Evolutionary conservation across 2,797 vertebrate species (phyloP).

Genomic region (Rhinophrynus dorsalis): DNA sequence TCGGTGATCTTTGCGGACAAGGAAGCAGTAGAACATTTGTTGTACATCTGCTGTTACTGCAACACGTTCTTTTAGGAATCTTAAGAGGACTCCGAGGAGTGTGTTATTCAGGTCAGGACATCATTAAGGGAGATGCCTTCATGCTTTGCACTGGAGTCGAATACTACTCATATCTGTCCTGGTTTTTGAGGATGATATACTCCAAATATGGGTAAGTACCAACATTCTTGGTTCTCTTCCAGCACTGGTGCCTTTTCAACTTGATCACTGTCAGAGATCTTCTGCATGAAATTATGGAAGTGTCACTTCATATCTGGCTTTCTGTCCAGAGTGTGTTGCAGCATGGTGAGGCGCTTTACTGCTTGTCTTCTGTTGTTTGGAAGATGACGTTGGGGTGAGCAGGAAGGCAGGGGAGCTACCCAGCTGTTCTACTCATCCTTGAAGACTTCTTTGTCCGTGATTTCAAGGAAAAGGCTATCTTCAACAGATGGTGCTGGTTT

Average conservation of each 20-base stretch:
- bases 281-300: background rate
- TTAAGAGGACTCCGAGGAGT: background rate
- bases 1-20: constrained; percentile 15
- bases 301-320: background rate
- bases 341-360: background rate
- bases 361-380: background rate
- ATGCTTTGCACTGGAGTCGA: constrained; percentile 23
- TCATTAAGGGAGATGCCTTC: background rate
- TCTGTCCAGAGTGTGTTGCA: background rate
- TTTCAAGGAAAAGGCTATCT: too few species aligned
- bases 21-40: constrained; percentile 44
- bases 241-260: constrained; percentile 7
- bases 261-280: background rate
- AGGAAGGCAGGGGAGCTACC: background rate
- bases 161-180: constrained; percentile 2
- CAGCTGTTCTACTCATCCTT: background rate
- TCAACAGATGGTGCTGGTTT: background rate
- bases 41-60: constrained; percentile 12
- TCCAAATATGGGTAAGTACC: constrained; percentile 20
- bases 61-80: constrained; percentile 15
- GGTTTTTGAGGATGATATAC: constrained; percentile 9
- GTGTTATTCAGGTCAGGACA: constrained; percentile 36
- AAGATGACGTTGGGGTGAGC: background rate
- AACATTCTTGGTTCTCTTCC: constrained; percentile 12
- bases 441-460: background rate